Evolutionary conservation across 2,888 invertebrate species (phyloP), one percentile per base, ranked within the genome.

Genomic region (Drosophila kambysellisi): DNA sequence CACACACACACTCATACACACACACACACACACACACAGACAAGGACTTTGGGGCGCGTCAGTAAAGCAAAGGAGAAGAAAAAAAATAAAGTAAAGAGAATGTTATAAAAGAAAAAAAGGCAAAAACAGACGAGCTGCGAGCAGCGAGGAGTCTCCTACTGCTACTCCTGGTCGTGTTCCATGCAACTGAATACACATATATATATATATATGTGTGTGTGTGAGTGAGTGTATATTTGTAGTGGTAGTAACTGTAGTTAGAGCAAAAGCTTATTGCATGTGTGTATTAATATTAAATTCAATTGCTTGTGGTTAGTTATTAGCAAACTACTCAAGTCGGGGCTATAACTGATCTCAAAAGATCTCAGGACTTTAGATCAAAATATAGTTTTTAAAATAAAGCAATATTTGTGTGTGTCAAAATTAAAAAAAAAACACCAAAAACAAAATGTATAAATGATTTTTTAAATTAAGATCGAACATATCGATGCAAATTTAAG

Each of bases 41-140:
- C 56, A 70, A 64, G 78, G 70, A 77, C 75, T 76, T 77, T 83
- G 78, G 80, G 80, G 74, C 68, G 75, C 74, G 68, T 62, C 69
- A 63, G 60, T 29, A 50, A 58, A 64, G 67, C 39, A 68, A 56
- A 62, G 54, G 53, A 53, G 35, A n/a, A 52, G 52, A 39, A 41
- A 63, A 52, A 61, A 51, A 56, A 30, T 57, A 52, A 41, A 52
- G 43, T 11, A 33, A 30, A n/a, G 29, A 63, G 62, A 48, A 52
- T 12, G 17, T 54, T 39, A 54, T 56, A 62, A 70, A 80, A 71
- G 30, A 50, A 53, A 56, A 56, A 46, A 62, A 70, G 67, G 50
- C 56, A 76, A 73, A 56, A 59, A 63, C 50, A 39, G 71, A 52
- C 62, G 50, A 63, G 20, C 46, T 25, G 46, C 46, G 7, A 73